Evolutionary conservation across 2,797 vertebrate genomes (phyloP), one percentile per base, ranked within the genome.

Genomic region (Gila robusta): DNA sequence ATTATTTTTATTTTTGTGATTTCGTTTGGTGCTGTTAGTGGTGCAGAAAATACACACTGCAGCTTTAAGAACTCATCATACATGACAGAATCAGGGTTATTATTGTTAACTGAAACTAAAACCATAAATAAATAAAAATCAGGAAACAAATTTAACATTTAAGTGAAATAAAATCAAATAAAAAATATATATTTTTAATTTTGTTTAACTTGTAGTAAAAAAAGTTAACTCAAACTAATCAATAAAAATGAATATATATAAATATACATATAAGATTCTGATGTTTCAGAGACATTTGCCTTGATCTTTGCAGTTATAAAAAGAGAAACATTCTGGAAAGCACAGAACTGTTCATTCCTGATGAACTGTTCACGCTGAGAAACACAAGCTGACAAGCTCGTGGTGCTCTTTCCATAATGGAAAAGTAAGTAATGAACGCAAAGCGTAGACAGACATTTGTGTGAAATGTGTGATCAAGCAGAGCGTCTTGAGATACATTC

Each of bases 321-420:
- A 79, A 88, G 23, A 12, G 5, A 41, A 90, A 76, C 39, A 83
- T 87, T 78, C 72, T 86, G 83, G 56, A 85, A 82, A 74, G 72
- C 23, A 16, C 66, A 88, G 83, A 37, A 86, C 87, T 83, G 49
- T 79, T n/a, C 26, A 73, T 86, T 66, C 79, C 47, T 54, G 6
- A 32, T 32, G 32, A 32, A 32, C 32, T 32, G 32, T 32, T 32
- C 81, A 47, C 81, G 64, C 71, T 54, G 54, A 41, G 37, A 37
- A 64, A 76, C 54, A 56, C 79, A 71, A 66, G 44, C 70, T 80
- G 82, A 28, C 64, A 62, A 47, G 6, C 64, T 41, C 21, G 54
- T 67, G 41, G 6, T 5, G 26, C 47, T 62, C 47, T 59, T 59
- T 49, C 62, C 23, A 74, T 39, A 81, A 71, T n/a, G 6, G 37